Percentiles rank a stretch among this genome's conserved stretches.
phyloP scores from a whole-genome alignment of 2,888 invertebrate genomes.

The Hypomecis atomaria region DNA sequence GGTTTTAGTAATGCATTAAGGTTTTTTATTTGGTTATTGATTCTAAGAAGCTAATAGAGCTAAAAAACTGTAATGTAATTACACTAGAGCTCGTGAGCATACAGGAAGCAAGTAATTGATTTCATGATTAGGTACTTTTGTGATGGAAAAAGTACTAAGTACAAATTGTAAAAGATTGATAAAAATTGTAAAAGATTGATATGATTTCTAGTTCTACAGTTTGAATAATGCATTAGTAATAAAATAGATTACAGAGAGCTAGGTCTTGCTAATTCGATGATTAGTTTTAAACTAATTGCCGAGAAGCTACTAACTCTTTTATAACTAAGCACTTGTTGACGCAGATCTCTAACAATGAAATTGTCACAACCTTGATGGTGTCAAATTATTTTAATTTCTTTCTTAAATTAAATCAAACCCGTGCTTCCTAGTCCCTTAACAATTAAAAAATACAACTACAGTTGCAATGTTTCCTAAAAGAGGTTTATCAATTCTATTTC shows the following conservation, averaged over 20 bases:
- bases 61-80: constrained; percentile 26
- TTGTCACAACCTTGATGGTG: no score
- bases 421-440: no score
- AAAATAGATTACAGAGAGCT: neutral
- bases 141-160: constrained; percentile 1
- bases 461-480: no score
- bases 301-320: no score
- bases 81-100: constrained; percentile 14
- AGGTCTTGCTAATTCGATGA: neutral
- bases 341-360: no score
- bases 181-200: neutral
- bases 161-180: neutral
- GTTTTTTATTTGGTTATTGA: constrained; percentile 26
- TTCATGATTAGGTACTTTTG: constrained; percentile 11
- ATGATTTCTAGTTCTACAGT: neutral
- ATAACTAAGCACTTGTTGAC: no score
- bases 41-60: constrained; percentile 27
- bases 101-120: constrained; percentile 17
- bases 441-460: no score
- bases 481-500: no score
- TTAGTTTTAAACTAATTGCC: no score
- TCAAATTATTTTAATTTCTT: no score
- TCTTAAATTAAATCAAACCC: no score
- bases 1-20: constrained; percentile 37
- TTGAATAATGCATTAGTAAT: neutral